Evolutionary conservation across 2,888 invertebrate genomes (phyloP), one percentile per base, ranked within the genome.

Genomic region (Galerucella pusilla): DNA sequence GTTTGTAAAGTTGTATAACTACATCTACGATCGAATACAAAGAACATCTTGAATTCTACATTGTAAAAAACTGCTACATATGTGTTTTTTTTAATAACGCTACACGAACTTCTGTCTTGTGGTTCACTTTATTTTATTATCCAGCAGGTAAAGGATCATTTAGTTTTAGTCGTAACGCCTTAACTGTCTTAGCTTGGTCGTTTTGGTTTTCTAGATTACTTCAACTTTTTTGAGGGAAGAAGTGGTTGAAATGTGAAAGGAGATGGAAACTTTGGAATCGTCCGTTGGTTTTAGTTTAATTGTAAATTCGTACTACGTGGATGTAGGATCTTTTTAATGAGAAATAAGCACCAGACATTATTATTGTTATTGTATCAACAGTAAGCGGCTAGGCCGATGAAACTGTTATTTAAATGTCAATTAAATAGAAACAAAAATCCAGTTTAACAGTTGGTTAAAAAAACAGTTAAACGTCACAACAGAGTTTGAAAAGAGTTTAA

Each of bases 101-200:
- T 57, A 57, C 10, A 57, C 2, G 9, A 20, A 16, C 11, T 57
- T 20, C 57, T 16, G 20, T 20, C 10, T 16, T 20, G 57, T 57
- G 16, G 20, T 57, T n/a, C 10, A 57, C 20, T 16, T 16, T 57
- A 57, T 57, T 57, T 20, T 57, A 57, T 57, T 20, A 57, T 57
- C 16, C 20, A 57, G 57, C 20, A 57, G 57, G 57, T 57, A 57
- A 2, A 57, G 20, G 57, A 57, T 57, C 57, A 57, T 57, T 57
- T 20, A 57, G 20, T 57, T 57, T 57, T 10, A 57, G 57, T 57
- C 16, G 57, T 57, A 57, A 57, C 16, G 57, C 9, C 20, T 57
- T 16, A 20, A 49, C 49, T 16, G 10, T 57, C 57, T 20, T 57
- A 57, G 57, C 20, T 57, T 10, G 20, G 16, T 16, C 57, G 16